phyloP scores from a whole-genome alignment of 2,113 vertebrate species.

The Dicaeum eximium region DNA sequence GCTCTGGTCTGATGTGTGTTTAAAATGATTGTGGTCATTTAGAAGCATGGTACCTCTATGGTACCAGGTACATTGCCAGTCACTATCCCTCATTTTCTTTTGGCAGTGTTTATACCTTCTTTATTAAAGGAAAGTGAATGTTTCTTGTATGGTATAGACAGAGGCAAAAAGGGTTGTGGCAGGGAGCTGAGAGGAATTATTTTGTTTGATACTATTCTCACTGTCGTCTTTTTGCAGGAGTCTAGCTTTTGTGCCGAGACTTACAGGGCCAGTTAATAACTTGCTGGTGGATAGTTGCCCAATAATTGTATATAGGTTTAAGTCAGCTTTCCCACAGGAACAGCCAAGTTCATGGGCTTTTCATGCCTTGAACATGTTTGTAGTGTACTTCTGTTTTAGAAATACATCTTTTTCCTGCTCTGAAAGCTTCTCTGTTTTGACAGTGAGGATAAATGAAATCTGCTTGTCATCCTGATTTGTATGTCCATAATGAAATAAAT shows the following conservation, averaged over 20 bases:
- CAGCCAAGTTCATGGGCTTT: not conserved
- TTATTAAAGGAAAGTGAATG: not conserved
- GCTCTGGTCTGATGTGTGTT: not conserved
- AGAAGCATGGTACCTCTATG: not conserved
- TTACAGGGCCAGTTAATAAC: not conserved
- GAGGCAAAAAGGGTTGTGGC: not conserved
- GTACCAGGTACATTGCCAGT: not conserved
- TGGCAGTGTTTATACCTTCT: not conserved
- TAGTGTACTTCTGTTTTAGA: not conserved
- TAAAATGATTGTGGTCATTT: not conserved
- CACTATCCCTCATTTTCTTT: not conserved
- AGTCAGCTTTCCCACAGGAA: not conserved
- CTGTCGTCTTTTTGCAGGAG: not conserved
- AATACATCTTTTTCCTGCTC: not conserved
- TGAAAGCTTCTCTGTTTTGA: not conserved
- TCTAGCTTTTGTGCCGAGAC: not conserved
- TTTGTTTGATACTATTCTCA: not conserved
- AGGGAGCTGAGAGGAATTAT: not conserved
- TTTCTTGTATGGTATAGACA: not conserved
- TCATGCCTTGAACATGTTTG: not conserved
- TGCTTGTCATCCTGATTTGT: slow-evolving; percentile 38
- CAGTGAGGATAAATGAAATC: not conserved
- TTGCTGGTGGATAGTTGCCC: not conserved
- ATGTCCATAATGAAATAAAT: slow-evolving; percentile 6
- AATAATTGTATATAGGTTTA: not conserved